Evolutionary conservation across 2,888 invertebrate genomes (phyloP), one percentile per base, ranked within the genome.

Genomic region (Nasonovia ribisnigri): DNA sequence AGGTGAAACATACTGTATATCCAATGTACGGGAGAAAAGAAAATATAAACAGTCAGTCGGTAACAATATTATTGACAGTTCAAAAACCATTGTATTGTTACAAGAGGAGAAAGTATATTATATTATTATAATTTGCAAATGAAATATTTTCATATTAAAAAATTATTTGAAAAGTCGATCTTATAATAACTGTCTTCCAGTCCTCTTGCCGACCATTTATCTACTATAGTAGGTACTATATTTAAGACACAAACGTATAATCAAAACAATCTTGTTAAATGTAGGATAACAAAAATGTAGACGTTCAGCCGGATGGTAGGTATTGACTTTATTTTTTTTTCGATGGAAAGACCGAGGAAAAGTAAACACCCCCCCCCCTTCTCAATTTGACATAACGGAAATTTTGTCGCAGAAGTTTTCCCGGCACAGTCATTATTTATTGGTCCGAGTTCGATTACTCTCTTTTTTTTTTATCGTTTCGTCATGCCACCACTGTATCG

Each of bases 371-470:
- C 42, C 11, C 84, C 42, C 11, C 26, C 43, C 84, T 42, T 84
- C 84, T 84, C 84, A 84, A 84, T 84, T 84, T 42, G 42, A 84
- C 43, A 26, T 43, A 84, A 42, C 84, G 36, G 84, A 84, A 84
- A 84, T 67, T 67, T 67, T 67, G 43, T 36, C 84, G 29, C 84
- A 86, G 67, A 67, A 67, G n/a, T 67, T 67, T 67, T 67, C 29
- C 29, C 46, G 5, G 46, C 29, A 36, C 20, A 36, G 46, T n/a
- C 11, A 67, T 67, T n/a, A 90, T 90, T 67, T 67, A 48, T 90
- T 60, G 43, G 89, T 89, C 43, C 29, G 24, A 90, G 20, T 90
- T 90, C 43, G 20, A 90, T 60, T 60, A n/a, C n/a, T 89, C 16
- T 90, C n/a, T 67, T 67, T n/a, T 67, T 29, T 57, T 54, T 36